phyloP scores from a whole-genome alignment of 2,888 invertebrate species.

The Fragum whitleyi region DNA sequence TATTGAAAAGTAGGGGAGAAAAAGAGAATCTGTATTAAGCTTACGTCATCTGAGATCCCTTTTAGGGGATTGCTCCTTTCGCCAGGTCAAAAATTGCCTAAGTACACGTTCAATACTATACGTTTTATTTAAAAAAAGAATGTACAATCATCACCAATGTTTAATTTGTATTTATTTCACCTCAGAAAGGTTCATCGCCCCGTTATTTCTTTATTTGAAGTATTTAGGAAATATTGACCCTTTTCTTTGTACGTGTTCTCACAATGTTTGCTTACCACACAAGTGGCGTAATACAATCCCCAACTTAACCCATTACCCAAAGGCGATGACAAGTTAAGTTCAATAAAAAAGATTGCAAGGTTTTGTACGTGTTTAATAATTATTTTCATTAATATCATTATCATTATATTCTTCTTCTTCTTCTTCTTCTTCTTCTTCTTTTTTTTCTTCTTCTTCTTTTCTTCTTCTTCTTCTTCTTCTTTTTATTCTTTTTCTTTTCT shows the following conservation, averaged over 20 bases:
- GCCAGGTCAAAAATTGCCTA: background rate
- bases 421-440: no score
- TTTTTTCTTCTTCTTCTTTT: no score
- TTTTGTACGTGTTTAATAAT: no score
- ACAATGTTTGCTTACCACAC: constrained; percentile 18
- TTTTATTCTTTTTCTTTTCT: no score
- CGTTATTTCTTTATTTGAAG: constrained; percentile 10
- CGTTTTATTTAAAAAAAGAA: background rate
- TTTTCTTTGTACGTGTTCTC: background rate
- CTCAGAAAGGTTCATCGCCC: constrained; percentile 9
- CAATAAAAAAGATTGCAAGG: no score
- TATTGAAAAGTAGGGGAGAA: no score
- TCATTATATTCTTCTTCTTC: no score
- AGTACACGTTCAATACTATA: background rate
- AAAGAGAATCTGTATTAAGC: no score
- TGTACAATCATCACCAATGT: background rate
- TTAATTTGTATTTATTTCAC: constrained; percentile 2
- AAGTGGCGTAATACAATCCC: constrained; percentile 6
- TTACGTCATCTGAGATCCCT: no score
- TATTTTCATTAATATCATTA: no score
- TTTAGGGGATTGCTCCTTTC: no score
- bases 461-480: no score
- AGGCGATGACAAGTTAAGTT: background rate
- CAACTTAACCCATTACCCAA: background rate
- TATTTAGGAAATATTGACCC: constrained; percentile 14